Evolutionary conservation across 1,140 invertebrate species (phyloP), one percentile per base, ranked within the genome.

Genomic region (Lanistes nyassanus): DNA sequence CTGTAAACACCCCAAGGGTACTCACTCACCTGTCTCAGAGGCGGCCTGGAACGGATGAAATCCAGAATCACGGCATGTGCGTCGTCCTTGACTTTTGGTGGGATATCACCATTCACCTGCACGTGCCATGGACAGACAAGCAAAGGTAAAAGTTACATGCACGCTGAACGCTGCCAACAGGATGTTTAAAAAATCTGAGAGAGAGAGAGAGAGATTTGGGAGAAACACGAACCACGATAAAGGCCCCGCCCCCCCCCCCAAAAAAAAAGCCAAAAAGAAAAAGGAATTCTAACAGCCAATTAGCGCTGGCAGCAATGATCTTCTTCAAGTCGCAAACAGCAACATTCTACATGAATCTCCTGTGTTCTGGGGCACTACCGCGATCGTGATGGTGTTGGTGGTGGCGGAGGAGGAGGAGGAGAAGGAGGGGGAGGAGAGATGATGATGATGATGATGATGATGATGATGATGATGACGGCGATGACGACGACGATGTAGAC

Each of bases 41-140:
- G 96, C 39, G 97, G 97, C 86, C 97, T 92, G 82, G 96, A 97
- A 85, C 97, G 92, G 84, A 99, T 98, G 90, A 98, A 98, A 87
- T 99, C 96, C 79, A 98, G 92, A 86, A 99, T 98, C 86, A 98
- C 93, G 60, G 94, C 95, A 87, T 97, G 96, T 13, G 97, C 96
- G 90, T 98, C 96, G 90, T 97, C 97, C 86, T 95, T 96, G 36
- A 96, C 93, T 86, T 94, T 91, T 36, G 90, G 91, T 62, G 95
- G 95, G 85, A 96, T 93, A 87, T 93, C 92, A 51, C 94, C 94
- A 87, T 96, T 94, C 1, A 95, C 91, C 92, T 89, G 76, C 21
- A 53, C 3, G 2, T 26, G 19, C 16, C 7, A 19, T 1, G 53
- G 47, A 42, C 29, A 69, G 67, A 53, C 7, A n/a, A 69, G 67